phyloP scores from a whole-genome alignment of 2,797 vertebrate species.

The Mionectes olivaceus region DNA sequence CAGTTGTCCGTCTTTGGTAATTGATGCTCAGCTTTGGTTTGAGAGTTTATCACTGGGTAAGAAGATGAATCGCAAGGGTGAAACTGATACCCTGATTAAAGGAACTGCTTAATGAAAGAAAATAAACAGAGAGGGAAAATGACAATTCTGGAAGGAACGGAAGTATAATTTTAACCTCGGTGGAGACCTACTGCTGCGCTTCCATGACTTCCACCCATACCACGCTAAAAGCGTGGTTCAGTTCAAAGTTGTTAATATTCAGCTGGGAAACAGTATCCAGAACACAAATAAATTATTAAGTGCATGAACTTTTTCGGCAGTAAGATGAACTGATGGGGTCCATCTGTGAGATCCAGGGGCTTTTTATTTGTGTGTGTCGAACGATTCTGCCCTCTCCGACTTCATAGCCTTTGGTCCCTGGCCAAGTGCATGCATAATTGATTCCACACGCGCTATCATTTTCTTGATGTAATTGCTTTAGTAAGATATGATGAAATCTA shows the following conservation, averaged over 20 bases:
- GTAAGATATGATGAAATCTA: slow-evolving; percentile 99
- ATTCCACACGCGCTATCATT: slow-evolving; percentile 95
- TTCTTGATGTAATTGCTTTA: slow-evolving; percentile 99
- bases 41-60: slow-evolving; percentile 62
- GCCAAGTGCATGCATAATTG: slow-evolving; percentile 99
- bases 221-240: slow-evolving; percentile 91
- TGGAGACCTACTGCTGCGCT: slow-evolving; percentile 85
- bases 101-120: slow-evolving; percentile 87
- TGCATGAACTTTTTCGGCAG: slow-evolving; percentile 99
- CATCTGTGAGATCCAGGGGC: slow-evolving; percentile 92
- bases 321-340: slow-evolving; percentile 99
- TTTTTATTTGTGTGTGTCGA: slow-evolving; percentile 86
- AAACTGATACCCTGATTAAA: slow-evolving; percentile 87
- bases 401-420: slow-evolving; percentile 93
- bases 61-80: slow-evolving; percentile 79
- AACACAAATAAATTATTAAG: slow-evolving; percentile 99
- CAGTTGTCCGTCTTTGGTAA: background rate
- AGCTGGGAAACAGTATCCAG: slow-evolving; percentile 98
- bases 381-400: slow-evolving; percentile 89
- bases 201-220: slow-evolving; percentile 73
- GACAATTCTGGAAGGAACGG: slow-evolving; percentile 79
- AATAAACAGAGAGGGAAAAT: slow-evolving; percentile 82
- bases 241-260: slow-evolving; percentile 99
- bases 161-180: slow-evolving; percentile 82
- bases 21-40: slow-evolving; percentile 66